These are phyloP conservation scores for chimpanzee (Pan troglodytes) DNA, from an alignment of 2,113 vertebrate species.

Conservation along the genomic window NHGRI_mPanTro3-v2.1_pri NC_072401.2:109672501-109673000, in stretches of 20 bases:
- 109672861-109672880: neutral
- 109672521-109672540: neutral
- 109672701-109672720: neutral
- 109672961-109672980: slow-evolving; percentile 26
- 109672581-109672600: neutral
- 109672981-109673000: neutral
- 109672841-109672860: neutral
- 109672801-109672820: neutral
- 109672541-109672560: neutral
- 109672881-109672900: neutral
- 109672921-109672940: neutral
- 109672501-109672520: neutral
- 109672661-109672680: too few relatives aligned
- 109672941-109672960: neutral
- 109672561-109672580: neutral
- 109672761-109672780: neutral
- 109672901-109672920: neutral
- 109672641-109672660: neutral
- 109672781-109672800: neutral
- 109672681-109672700: neutral
- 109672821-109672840: neutral
- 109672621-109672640: too few relatives aligned
- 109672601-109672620: neutral
- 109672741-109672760: neutral
- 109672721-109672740: neutral